Base-by-base conservation (phyloP, 2,888 invertebrate genomes). In the Noctua janthina region DNA sequence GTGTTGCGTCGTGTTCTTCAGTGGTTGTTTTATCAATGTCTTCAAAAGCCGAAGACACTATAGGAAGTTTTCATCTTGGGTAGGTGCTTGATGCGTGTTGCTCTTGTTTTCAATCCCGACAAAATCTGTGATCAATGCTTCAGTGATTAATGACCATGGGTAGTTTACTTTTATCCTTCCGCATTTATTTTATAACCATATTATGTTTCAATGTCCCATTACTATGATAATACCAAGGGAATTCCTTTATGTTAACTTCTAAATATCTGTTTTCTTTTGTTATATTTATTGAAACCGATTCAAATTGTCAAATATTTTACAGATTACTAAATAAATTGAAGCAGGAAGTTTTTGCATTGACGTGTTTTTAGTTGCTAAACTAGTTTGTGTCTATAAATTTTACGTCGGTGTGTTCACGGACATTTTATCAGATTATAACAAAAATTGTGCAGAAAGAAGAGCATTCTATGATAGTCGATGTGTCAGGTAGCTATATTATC, bases 251-350 rank as follows among this genome's bases (percentile, higher is more conserved):
- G 7, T 46, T 11, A 56, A 35, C 8, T 51, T 54, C 1, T 46
- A 29, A n/a, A 59, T 46, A 66, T 46, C 10, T 5, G 20, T 11
- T 51, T 71, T 13, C 51, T 67, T 79, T 74, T 51, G 43, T 66
- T 46, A 13, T 10, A 0, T 43, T 56, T 29, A 64, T 56, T 62
- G 46, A 29, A 64, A 64, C 3, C 64, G 17, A 75, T 86, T 70
- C 20, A 59, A 67, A 69, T 23, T 76, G 87, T 67, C 79, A 78
- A 87, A 71, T 67, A 70, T 64, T 78, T 87, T 62, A 79, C 1
- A 17, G 54, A 70, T 83, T 75, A 75, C 8, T 46, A 59, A 66
- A 43, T 54, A 64, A 23, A 46, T 2, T 20, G 7, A 59, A 51
- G 20, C 66, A 79, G 87, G 84, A 85, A 76, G 54, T 76, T 56